Base-by-base conservation (phyloP, 2,888 invertebrate species). In the Coleophora deauratella region DNA sequence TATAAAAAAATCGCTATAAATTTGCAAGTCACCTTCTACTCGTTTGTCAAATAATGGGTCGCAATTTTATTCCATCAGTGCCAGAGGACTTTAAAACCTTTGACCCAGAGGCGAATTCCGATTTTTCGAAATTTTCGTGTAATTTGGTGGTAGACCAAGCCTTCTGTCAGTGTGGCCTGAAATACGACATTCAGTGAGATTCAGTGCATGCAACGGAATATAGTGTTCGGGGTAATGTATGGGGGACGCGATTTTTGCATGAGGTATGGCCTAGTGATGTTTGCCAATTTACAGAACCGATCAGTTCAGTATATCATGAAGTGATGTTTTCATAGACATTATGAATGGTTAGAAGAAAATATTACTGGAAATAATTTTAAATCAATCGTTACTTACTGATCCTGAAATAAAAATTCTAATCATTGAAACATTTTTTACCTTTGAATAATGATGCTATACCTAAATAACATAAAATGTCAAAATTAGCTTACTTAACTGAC, bases 1-100 rank as follows among this genome's bases (percentile, higher is more conserved):
- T 73, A 67, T 64, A 73, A 72, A 76, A 77, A 76, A 77, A 69
- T 63, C 58, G 58, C 66, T 62, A 72, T 72, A 73, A 73, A 75
- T 77, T 76, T 59, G 63, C 76, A 56, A 73, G 71, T 79, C 75
- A 77, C 74, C 70, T 69, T 71, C 60, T 62, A 65, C 70, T 76
- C 76, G 69, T 78, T 78, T 77, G 72, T 78, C 79, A 79, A 72
- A 72, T 66, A 69, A 64, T 64, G 65, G 59, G 59, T 50, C 47
- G 47, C 66, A 54, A 61, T 52, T 50, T 59, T 53, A 54, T 37
- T 34, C 43, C 39, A 52, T 44, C 57, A 27, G 28, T 33, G 40
- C 31, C 10, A 27, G 21, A 34, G 27, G 35, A 21, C 44, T 44
- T 48, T 42, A 57, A 57, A 52, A 9, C 6, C 15, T 11, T 35